Base-by-base conservation (phyloP, 2,113 vertebrate species). In the Myotis brandtii region DNA sequence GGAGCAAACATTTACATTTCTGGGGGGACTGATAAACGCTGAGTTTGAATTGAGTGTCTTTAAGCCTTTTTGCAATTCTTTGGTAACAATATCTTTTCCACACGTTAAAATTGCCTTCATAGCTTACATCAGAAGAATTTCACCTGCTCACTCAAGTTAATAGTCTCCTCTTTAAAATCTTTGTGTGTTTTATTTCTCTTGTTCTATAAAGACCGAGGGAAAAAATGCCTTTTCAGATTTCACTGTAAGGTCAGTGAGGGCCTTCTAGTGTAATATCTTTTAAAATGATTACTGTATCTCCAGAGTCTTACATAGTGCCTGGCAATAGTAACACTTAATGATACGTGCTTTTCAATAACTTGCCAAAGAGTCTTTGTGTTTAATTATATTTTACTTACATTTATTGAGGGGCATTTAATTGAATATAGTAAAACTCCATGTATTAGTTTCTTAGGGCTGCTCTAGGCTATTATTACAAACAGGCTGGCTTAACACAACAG, bases 21-120 rank as follows among this genome's bases (percentile, higher is more conserved):
- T 95, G 77, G 73, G 23, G 86, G 89, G 89, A 91, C 48, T 93
- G 94, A 90, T 89, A 96, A 67, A 37, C 94, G 86, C 46, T 91
- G 92, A 91, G n/a, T 96, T 95, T 97, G 89, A 97, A 97, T 3
- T 46, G 37, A 97, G 93, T 97, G 94, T 96, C 91, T 94, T 69
- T 91, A 91, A 97, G 56, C 66, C 69, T 91, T 95, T 97, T 94
- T 95, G 87, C 69, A 94, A 76, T 97, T 96, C 93, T 97, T 98
- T 96, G 97, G 86, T 98, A 46, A 73, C 95, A 95, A 52, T 96
- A 94, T 93, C 77, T 98, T 88, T 95, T 89, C 80, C 69, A 16
- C 21, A 43, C 52, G 69, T 96, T 86, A 97, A 97, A 94, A 97
- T 82, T 91, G 21, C 64, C 92, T 56, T 73, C 64, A 54, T 52